Conservation (phyloP, 1,140 invertebrate species). For the Aricia agestis region DNA sequence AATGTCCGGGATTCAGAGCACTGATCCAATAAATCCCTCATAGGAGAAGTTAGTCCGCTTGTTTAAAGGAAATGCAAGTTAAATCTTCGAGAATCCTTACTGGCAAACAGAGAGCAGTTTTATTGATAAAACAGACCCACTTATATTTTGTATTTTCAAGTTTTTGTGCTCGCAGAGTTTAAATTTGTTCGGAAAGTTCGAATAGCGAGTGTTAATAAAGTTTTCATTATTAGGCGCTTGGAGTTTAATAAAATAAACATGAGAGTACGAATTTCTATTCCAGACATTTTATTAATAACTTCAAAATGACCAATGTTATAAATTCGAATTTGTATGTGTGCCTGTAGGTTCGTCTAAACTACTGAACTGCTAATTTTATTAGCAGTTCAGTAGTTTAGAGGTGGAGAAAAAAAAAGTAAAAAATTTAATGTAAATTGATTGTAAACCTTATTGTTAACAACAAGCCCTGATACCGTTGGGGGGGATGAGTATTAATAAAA, state of each 20-base stretch:
- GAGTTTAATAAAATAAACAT: neutral
- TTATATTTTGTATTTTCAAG: slow-evolving; percentile 1
- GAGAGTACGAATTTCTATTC: no score
- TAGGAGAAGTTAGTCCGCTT: slow-evolving; percentile 12
- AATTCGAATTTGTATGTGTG: no score
- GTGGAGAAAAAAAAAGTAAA: no score
- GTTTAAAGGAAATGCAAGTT: slow-evolving; percentile 14
- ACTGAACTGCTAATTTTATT: no score
- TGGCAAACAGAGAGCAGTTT: slow-evolving; percentile 1
- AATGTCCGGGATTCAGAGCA: neutral
- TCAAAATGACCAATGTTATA: neutral
- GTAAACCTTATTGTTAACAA: no score
- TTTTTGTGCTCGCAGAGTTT: neutral
- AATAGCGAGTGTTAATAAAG: neutral
- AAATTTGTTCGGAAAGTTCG: neutral
- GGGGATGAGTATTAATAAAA: no score
- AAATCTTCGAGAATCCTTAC: slow-evolving; percentile 3
- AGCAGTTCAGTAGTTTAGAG: no score
- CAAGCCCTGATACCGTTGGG: no score
- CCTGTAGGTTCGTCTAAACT: no score
- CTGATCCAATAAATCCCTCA: slow-evolving; percentile 12
- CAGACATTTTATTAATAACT: no score
- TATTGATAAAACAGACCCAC: slow-evolving; percentile 3
- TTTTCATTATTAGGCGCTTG: neutral
- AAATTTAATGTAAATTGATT: no score